These are phyloP conservation scores for Sander vitreus DNA, from an alignment of 2,113 vertebrate species.

Conservation along the genomic window DNA sequence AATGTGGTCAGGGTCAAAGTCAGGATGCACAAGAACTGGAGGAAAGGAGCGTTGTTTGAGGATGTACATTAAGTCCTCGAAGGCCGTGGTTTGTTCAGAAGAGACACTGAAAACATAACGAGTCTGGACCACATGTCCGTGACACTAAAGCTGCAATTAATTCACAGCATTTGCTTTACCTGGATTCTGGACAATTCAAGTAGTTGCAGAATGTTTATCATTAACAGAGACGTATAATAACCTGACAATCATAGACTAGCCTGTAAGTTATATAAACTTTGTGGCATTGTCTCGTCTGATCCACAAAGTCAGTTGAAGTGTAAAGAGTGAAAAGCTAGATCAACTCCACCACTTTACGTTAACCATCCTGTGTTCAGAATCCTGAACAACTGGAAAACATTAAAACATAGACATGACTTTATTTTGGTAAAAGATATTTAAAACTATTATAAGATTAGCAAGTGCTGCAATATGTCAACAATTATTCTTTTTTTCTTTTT, in stretches of 20 bases:
- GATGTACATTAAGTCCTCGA: constrained; percentile 16
- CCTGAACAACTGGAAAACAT: constrained; percentile 28
- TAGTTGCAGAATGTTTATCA: constrained; percentile 13
- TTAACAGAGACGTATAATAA: constrained; percentile 12
- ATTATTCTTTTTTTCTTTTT: neutral
- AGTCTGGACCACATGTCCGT: neutral
- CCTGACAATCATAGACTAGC: constrained; percentile 44
- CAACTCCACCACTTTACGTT: neutral
- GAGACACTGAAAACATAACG: constrained; percentile 21
- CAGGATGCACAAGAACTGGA: constrained; percentile 38
- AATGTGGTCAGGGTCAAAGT: constrained; percentile 33
- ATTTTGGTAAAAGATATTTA: constrained; percentile 21
- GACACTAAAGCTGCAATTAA: constrained; percentile 27
- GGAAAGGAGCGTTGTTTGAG: constrained; percentile 34
- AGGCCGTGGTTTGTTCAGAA: constrained; percentile 27
- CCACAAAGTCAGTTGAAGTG: neutral
- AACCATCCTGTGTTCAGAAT: neutral
- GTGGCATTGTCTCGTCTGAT: neutral
- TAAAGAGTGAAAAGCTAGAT: neutral
- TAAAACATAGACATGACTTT: constrained; percentile 3
- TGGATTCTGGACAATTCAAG: constrained; percentile 14
- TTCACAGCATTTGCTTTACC: constrained; percentile 22
- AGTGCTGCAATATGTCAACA: constrained; percentile 17
- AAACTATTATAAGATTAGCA: constrained; percentile 2
- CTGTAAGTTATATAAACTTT: constrained; percentile 11